Percentiles rank a stretch among this genome's conserved stretches.
These are phyloP conservation scores for Helarctos malayanus DNA, from an alignment of 2,797 vertebrate genomes.

Conservation along the genomic window DNA sequence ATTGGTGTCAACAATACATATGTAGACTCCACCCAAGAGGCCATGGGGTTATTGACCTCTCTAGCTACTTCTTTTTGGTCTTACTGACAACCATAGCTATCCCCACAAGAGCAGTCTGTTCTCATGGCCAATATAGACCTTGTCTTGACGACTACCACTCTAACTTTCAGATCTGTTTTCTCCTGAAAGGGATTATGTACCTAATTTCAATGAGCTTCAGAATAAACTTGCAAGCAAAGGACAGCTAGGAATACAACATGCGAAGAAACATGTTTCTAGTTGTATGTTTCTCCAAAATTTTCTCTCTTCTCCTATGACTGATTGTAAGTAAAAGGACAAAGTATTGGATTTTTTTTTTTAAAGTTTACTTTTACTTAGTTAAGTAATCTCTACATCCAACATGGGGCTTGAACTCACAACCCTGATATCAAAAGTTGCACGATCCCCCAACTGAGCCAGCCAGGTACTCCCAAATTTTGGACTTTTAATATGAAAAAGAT, in stretches of 20 bases:
- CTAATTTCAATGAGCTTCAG: not conserved
- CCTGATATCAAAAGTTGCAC: not conserved
- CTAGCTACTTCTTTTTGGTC: not conserved
- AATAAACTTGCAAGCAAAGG: slow-evolving; percentile 33
- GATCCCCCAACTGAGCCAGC: not conserved
- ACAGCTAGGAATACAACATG: slow-evolving; percentile 1
- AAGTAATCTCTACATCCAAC: not conserved
- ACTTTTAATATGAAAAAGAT: slow-evolving; percentile 45
- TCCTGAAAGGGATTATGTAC: not conserved
- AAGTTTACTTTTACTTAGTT: not conserved
- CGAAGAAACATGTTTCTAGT: slow-evolving; percentile 39
- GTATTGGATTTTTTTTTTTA: not conserved
- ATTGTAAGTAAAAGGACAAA: slow-evolving; percentile 46
- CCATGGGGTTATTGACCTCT: not conserved
- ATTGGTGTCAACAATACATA: not conserved
- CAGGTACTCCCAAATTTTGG: not conserved
- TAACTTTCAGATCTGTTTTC: not conserved
- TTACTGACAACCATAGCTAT: not conserved
- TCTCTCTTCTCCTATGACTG: not conserved
- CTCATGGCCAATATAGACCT: not conserved
- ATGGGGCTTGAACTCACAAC: not conserved
- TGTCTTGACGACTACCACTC: not conserved
- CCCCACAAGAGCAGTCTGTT: not conserved
- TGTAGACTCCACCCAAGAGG: not conserved
- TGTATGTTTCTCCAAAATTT: slow-evolving; percentile 27